A percentile compares a stretch with the other conserved stretches of the same genome.
Conservation (phyloP, 2,797 vertebrate species). For the Notamacropus eugenii region DNA sequence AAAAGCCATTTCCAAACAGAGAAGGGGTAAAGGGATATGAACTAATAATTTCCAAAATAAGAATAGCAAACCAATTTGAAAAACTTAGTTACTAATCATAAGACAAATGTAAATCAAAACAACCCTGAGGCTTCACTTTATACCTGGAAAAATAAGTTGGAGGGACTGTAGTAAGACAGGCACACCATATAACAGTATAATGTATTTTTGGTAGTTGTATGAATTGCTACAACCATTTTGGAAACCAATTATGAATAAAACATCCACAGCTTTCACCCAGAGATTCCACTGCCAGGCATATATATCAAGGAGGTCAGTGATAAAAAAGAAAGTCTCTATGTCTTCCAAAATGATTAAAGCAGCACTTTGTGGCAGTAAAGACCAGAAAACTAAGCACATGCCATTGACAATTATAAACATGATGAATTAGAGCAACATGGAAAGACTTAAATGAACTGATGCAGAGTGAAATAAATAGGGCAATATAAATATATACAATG, state of each 20-base stretch:
- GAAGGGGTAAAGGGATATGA: neutral
- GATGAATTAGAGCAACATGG: neutral
- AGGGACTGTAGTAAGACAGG: neutral
- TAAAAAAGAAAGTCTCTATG: neutral
- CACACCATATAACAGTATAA: neutral
- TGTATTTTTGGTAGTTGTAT: neutral
- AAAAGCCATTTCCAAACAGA: neutral
- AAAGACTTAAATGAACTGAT: neutral
- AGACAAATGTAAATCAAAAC: neutral
- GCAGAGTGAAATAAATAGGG: neutral
- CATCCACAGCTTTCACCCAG: neutral
- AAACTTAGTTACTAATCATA: neutral
- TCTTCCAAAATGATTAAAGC: neutral
- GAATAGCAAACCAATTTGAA: neutral
- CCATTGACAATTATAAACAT: neutral
- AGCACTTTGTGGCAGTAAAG: neutral
- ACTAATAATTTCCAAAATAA: neutral
- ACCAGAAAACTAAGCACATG: neutral
- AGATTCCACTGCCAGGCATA: neutral
- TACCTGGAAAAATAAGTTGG: neutral
- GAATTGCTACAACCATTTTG: neutral
- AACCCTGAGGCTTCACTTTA: neutral
- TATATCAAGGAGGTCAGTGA: neutral
- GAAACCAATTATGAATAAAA: neutral
- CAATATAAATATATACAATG: neutral